Conservation (phyloP, 2,113 vertebrate genomes). For the Heterotilapia buettikoferi region DNA sequence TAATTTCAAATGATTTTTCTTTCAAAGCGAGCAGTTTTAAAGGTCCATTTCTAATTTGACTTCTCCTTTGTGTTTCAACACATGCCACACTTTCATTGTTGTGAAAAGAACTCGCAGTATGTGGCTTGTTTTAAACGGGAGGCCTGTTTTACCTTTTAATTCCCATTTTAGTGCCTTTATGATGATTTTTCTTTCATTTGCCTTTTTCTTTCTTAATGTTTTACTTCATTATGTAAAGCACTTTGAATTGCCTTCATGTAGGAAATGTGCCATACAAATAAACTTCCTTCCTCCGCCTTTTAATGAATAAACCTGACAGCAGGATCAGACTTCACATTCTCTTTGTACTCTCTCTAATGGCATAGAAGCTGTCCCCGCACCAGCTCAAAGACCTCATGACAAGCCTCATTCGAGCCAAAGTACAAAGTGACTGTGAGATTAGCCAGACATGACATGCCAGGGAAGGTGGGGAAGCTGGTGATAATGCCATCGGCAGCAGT, state of each 20-base stretch:
- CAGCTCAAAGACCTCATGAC: constrained; percentile 20
- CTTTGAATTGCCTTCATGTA: not conserved
- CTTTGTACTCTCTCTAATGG: constrained; percentile 2
- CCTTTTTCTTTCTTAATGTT: not conserved
- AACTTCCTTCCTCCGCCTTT: not conserved
- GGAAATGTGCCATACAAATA: not conserved
- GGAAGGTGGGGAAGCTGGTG: constrained; percentile 41
- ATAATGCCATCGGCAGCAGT: constrained; percentile 39
- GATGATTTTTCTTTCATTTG: not conserved
- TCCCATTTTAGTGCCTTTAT: not conserved
- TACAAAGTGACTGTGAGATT: constrained; percentile 46
- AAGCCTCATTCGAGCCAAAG: constrained; percentile 9
- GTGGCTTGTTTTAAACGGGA: not conserved
- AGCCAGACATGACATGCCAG: constrained; percentile 41
- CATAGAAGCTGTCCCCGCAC: not conserved
- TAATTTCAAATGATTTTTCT: not conserved
- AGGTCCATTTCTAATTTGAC: not conserved
- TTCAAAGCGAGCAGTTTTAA: not conserved
- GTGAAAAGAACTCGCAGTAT: not conserved
- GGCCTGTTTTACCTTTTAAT: not conserved
- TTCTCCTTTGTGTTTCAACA: not conserved
- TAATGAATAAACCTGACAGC: constrained; percentile 19
- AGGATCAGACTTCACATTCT: constrained; percentile 1
- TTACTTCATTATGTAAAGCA: not conserved
- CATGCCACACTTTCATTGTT: not conserved